Conservation (phyloP, 2,113 vertebrate species). For the Pangasianodon gigas region DNA sequence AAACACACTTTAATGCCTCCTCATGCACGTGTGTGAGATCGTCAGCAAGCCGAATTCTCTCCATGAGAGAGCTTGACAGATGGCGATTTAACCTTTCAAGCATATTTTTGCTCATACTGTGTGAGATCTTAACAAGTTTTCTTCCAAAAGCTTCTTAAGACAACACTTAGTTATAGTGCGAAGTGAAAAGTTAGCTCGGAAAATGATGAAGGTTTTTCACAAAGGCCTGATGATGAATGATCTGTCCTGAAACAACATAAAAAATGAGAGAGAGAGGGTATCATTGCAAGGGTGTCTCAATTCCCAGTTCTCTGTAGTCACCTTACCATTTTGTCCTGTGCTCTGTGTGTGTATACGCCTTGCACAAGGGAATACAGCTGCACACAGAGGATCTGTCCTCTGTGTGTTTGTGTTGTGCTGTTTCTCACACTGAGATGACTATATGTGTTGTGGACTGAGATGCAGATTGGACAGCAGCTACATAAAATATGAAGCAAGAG, state of each 20-base stretch:
- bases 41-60: constrained; percentile 8
- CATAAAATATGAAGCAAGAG: neutral
- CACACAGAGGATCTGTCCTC: neutral
- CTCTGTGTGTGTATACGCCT: neutral
- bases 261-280: neutral
- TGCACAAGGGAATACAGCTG: constrained; percentile 17
- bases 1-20: constrained; percentile 36
- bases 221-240: neutral
- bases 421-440: neutral
- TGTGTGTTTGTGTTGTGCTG: neutral
- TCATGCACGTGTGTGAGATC: constrained; percentile 7
- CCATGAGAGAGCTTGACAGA: constrained; percentile 38
- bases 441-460: constrained; percentile 8
- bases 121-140: constrained; percentile 28
- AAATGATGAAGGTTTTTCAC: neutral
- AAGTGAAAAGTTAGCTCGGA: neutral
- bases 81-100: constrained; percentile 21
- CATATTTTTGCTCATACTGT: constrained; percentile 37
- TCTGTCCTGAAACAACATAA: constrained; percentile 5
- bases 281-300: neutral
- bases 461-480: neutral
- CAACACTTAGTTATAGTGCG: neutral
- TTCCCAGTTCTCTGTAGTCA: neutral
- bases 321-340: neutral
- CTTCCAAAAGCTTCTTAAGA: constrained; percentile 10